Percentiles rank a stretch among this genome's conserved stretches.
phyloP scores from a whole-genome alignment of 1,140 invertebrate genomes.

The Teleogryllus occipitalis region DNA sequence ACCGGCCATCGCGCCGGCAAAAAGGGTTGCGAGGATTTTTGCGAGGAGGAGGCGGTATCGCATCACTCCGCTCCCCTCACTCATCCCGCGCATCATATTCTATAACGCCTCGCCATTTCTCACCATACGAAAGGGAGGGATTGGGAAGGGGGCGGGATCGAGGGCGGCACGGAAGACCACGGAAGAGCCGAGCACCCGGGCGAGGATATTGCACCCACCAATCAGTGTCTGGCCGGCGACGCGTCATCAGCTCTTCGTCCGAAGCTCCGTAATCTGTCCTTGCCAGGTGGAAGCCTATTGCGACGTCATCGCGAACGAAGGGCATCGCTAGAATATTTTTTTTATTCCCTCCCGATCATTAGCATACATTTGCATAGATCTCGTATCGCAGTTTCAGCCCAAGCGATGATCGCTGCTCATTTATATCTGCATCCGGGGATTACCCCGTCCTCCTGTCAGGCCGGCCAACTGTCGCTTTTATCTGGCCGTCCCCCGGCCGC shows the following conservation, averaged over 20 bases:
- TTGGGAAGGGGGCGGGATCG: neutral
- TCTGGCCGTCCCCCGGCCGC: neutral
- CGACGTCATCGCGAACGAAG: neutral
- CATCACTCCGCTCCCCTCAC: neutral
- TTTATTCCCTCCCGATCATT: neutral
- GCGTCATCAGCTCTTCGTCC: neutral
- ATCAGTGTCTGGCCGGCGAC: neutral
- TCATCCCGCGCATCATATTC: neutral
- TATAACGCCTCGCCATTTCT: neutral
- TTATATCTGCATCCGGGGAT: constrained; percentile 3
- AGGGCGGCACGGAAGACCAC: neutral
- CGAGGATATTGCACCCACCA: neutral
- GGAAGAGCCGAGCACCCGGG: too few relatives aligned
- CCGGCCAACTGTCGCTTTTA: neutral
- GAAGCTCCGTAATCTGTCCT: neutral
- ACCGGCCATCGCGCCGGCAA: neutral
- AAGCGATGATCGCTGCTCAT: neutral
- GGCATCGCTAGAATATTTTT: neutral
- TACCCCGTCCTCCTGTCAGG: neutral
- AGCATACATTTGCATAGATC: constrained; percentile 4
- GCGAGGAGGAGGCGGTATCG: neutral
- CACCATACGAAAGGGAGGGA: neutral
- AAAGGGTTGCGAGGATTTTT: neutral
- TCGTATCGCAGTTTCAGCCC: neutral
- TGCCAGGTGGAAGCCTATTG: neutral